phyloP scores from a whole-genome alignment of 2,797 vertebrate species.

The Protonibea diacanthus region DNA sequence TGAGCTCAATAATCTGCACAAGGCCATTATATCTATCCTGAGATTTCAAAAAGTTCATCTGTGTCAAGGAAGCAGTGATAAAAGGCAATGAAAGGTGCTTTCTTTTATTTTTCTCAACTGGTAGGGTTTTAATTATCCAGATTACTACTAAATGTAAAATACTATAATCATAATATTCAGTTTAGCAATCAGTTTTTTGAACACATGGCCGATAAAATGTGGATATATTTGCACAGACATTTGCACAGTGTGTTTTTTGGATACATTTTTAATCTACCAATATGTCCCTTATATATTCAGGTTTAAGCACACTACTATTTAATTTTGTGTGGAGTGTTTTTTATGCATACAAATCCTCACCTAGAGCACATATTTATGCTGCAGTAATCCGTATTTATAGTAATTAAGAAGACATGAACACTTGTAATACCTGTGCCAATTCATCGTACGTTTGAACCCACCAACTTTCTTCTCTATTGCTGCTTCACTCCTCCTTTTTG shows the following conservation, averaged over 20 bases:
- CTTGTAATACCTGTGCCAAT: constrained; percentile 4
- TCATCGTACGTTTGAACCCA: background rate
- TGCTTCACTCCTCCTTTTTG: background rate
- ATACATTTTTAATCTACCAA: constrained; percentile 3
- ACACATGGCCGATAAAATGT: no score
- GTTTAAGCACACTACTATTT: background rate
- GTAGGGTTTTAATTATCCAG: constrained; percentile 4
- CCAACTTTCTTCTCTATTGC: background rate
- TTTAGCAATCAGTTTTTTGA: no score
- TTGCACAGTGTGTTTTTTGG: no score
- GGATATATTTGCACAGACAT: no score
- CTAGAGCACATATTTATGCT: background rate
- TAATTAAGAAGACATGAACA: constrained; percentile 10
- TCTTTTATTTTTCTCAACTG: constrained; percentile 50
- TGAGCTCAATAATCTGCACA: constrained; percentile 52
- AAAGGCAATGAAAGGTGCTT: constrained; percentile 50
- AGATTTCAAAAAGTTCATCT: constrained; percentile 58
- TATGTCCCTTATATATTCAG: background rate
- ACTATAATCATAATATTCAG: background rate
- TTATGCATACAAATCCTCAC: constrained; percentile 15
- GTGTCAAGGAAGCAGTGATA: constrained; percentile 54
- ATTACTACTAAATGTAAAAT: constrained; percentile 22
- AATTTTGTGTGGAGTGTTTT: background rate
- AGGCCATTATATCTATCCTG: constrained; percentile 48
- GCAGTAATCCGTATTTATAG: background rate